phyloP scores from a whole-genome alignment of 2,113 vertebrate genomes.

The Ranitomeya imitator region DNA sequence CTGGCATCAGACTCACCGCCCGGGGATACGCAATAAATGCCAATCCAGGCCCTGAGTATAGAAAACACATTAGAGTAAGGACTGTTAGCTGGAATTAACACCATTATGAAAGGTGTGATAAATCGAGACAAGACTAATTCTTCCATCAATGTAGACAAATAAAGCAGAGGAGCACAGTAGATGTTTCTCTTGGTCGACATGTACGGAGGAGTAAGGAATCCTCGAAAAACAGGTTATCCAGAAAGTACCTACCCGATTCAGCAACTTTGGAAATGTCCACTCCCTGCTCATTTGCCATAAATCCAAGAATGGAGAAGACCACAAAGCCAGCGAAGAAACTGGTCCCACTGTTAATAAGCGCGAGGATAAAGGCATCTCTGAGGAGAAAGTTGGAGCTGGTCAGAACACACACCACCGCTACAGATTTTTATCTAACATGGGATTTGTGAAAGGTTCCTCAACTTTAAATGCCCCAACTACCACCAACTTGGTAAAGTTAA shows the following conservation, averaged over 20 bases:
- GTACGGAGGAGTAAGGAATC: neutral
- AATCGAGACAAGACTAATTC: neutral
- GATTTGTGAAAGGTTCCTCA: neutral
- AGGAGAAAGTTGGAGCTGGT: neutral
- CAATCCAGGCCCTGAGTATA: conserved; percentile 74
- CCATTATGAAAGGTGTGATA: neutral
- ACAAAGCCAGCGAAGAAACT: conserved; percentile 97
- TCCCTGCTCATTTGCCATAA: conserved; percentile 95
- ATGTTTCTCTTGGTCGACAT: neutral
- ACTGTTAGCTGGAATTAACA: neutral
- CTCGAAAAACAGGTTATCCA: neutral
- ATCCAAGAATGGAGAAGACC: conserved; percentile 94
- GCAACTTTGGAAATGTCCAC: conserved; percentile 96
- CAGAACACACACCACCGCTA: neutral
- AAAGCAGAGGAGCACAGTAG: neutral
- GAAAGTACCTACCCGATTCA: conserved; percentile 83
- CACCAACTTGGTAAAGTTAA: neutral
- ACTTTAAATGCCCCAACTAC: neutral
- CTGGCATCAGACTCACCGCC: conserved; percentile 79
- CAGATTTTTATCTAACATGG: neutral
- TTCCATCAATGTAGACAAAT: neutral
- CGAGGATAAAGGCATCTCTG: conserved; percentile 92
- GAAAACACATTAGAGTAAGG: conserved; percentile 42
- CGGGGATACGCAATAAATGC: conserved; percentile 81
- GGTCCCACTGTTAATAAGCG: conserved; percentile 93